Conservation (phyloP, 2,113 vertebrate genomes). For the Mormoops blainvillei region DNA sequence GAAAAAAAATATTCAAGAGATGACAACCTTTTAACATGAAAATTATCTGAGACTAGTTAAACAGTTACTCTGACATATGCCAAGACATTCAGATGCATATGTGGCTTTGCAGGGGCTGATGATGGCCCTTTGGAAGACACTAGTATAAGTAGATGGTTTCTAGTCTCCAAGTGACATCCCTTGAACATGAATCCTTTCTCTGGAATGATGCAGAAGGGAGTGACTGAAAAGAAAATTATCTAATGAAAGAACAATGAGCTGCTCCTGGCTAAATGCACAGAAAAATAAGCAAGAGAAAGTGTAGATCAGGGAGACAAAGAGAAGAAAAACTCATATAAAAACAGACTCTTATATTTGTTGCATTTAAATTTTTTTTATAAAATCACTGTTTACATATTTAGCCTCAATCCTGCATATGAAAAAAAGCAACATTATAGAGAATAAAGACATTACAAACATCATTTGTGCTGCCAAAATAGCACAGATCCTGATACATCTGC, state of each 20-base stretch:
- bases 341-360: background rate
- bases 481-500: background rate
- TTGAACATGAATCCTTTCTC: background rate
- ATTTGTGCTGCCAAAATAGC: background rate
- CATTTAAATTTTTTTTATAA: background rate
- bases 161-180: background rate
- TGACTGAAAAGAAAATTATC: background rate
- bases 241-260: background rate
- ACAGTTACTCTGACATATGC: background rate
- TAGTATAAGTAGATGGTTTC: background rate
- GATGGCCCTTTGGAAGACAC: background rate
- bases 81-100: background rate
- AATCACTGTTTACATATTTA: background rate
- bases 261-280: background rate
- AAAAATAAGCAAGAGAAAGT: background rate
- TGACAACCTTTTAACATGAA: slow-evolving; percentile 54
- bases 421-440: background rate
- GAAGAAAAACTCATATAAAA: background rate
- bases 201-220: background rate
- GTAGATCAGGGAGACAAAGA: background rate
- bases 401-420: background rate
- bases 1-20: slow-evolving; percentile 15
- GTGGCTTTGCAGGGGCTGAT: background rate
- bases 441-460: background rate
- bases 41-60: slow-evolving; percentile 13